These are phyloP conservation scores for Idaea straminata DNA, from an alignment of 2,888 invertebrate genomes.

Conservation along the genomic window DNA sequence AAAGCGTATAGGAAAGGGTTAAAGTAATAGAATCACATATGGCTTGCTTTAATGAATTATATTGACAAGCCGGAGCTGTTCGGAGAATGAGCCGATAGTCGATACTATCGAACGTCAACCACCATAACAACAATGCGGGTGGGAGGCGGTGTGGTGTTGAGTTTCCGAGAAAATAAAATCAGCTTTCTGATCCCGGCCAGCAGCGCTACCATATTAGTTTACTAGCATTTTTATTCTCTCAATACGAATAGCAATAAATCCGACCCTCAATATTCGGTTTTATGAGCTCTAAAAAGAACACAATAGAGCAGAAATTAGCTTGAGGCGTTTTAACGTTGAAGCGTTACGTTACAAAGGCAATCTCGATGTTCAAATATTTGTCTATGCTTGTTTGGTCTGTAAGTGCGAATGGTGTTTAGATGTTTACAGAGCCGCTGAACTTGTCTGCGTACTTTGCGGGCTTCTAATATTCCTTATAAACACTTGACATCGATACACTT, in stretches of 20 bases:
- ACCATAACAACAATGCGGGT: constrained; percentile 32
- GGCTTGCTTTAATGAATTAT: neutral
- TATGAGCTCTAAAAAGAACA: constrained; percentile 43
- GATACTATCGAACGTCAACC: constrained; percentile 22
- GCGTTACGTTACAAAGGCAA: constrained; percentile 60
- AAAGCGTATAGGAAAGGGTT: neutral
- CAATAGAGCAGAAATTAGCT: constrained; percentile 53
- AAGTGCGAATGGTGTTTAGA: constrained; percentile 78
- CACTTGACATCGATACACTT: constrained; percentile 62
- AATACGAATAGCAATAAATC: constrained; percentile 42
- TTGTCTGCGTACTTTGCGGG: constrained; percentile 58
- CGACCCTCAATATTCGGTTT: constrained; percentile 26
- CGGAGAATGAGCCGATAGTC: constrained; percentile 26
- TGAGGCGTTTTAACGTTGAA: constrained; percentile 39
- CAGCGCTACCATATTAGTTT: constrained; percentile 67
- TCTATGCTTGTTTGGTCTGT: constrained; percentile 74
- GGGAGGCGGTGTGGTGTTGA: constrained; percentile 38
- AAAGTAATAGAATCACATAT: neutral
- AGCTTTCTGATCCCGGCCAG: constrained; percentile 56
- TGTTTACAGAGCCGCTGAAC: constrained; percentile 74
- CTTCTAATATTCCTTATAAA: constrained; percentile 68
- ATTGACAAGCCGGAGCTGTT: constrained; percentile 10
- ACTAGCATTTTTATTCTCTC: constrained; percentile 52
- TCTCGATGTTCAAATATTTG: constrained; percentile 74
- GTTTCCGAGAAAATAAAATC: constrained; percentile 69